Conservation (phyloP, 2,113 vertebrate species). For the Dryoscopus gambensis region DNA sequence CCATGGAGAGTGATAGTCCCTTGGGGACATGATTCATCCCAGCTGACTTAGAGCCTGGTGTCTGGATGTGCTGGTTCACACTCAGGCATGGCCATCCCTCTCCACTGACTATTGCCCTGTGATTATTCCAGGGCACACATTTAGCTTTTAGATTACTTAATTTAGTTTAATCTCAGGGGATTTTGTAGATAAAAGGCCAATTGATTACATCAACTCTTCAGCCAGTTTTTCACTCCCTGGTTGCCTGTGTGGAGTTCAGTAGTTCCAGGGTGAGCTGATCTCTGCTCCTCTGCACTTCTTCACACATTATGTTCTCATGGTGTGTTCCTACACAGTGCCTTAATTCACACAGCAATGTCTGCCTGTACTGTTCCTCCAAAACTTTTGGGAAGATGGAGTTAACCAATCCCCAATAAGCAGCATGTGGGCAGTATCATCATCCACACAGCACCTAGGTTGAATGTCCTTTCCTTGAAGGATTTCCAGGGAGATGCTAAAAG, state of each 20-base stretch:
- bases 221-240: not conserved
- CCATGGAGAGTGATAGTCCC: not conserved
- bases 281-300: not conserved
- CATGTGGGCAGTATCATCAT: not conserved
- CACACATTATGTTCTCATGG: rapidly evolving
- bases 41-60: not conserved
- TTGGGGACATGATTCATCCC: not conserved
- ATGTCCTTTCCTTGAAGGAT: not conserved
- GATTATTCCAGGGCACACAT: not conserved
- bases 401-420: not conserved
- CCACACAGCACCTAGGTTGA: not conserved
- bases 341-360: not conserved
- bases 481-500: not conserved
- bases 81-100: not conserved
- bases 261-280: not conserved
- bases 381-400: not conserved
- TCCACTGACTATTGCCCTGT: rapidly evolving
- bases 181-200: not conserved
- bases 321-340: not conserved
- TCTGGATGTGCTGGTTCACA: not conserved
- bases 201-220: not conserved
- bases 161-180: not conserved
- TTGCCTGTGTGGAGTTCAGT: not conserved
- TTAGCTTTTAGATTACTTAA: not conserved
- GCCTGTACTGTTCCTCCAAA: not conserved